Evolutionary conservation across 1,140 invertebrate genomes (phyloP).

Genomic region (Amyelois transitella): DNA sequence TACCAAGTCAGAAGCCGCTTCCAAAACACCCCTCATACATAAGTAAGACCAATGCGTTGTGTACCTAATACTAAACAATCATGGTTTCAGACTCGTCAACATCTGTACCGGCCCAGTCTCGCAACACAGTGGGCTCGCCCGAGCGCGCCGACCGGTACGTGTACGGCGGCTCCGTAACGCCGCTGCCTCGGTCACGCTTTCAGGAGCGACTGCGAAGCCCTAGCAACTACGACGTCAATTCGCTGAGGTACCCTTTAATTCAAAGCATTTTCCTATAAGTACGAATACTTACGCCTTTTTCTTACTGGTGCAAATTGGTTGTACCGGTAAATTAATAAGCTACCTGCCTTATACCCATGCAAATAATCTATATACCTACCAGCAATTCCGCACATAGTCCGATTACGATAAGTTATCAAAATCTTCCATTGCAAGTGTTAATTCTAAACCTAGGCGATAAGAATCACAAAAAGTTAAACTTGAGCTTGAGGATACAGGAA

Average conservation of each 20-base stretch:
- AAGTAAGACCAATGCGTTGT: neutral
- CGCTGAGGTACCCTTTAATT: conserved; percentile 39
- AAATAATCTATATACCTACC: neutral
- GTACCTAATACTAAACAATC: neutral
- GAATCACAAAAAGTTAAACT: neutral
- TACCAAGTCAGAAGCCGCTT: no score
- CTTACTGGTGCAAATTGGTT: no score
- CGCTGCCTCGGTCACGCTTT: conserved; percentile 64
- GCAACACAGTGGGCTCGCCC: conserved; percentile 49
- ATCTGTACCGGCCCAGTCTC: conserved; percentile 17
- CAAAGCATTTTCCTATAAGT: no score
- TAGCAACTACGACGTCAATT: conserved; percentile 49
- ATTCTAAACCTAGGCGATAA: neutral
- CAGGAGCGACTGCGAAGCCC: conserved; percentile 61
- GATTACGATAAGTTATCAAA: conserved; percentile 3
- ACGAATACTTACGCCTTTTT: no score
- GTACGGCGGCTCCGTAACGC: conserved; percentile 72
- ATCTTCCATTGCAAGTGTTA: neutral
- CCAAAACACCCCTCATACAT: no score
- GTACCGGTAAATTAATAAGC: no score
- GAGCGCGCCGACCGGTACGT: conserved; percentile 60
- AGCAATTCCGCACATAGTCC: neutral
- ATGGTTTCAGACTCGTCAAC: conserved; percentile 37
- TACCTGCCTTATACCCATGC: neutral
- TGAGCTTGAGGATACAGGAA: neutral